Percentiles rank a stretch among this genome's conserved stretches.
Conservation (phyloP, 1,140 invertebrate species). For the Phenacoccus solenopsis region DNA sequence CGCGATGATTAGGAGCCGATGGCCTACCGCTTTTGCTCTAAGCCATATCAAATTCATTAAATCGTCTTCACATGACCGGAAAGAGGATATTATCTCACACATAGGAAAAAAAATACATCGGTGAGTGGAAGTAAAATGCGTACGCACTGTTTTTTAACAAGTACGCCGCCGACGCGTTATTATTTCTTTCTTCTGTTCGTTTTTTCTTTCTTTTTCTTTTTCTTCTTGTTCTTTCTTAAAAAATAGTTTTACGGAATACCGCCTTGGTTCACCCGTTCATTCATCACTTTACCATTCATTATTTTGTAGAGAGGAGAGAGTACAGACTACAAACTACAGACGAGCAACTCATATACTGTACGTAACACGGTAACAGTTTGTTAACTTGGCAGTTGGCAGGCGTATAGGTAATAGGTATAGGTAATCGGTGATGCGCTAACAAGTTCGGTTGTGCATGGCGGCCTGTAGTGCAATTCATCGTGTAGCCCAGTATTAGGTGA, state of each 20-base stretch:
- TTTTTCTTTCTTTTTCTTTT: background rate
- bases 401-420: too few relatives aligned
- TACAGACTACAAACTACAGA: too few relatives aligned
- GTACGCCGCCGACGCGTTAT: constrained; percentile 9
- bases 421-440: background rate
- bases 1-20: background rate
- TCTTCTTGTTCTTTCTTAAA: background rate
- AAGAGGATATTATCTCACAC: constrained; percentile 15
- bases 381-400: background rate
- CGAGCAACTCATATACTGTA: background rate
- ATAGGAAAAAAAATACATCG: constrained; percentile 11
- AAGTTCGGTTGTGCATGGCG: background rate
- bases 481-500: too few relatives aligned
- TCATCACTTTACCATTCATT: constrained; percentile 16
- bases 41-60: constrained; percentile 18
- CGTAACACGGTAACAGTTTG: background rate
- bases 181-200: background rate
- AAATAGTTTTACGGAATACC: constrained; percentile 7
- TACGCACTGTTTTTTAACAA: constrained; percentile 14
- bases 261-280: background rate
- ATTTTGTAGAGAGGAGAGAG: too few relatives aligned
- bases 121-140: background rate
- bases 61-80: constrained; percentile 17
- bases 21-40: constrained; percentile 12
- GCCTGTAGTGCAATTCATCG: too few relatives aligned